Base-by-base conservation (phyloP, 2,888 invertebrate species). In the Phania funesta region DNA sequence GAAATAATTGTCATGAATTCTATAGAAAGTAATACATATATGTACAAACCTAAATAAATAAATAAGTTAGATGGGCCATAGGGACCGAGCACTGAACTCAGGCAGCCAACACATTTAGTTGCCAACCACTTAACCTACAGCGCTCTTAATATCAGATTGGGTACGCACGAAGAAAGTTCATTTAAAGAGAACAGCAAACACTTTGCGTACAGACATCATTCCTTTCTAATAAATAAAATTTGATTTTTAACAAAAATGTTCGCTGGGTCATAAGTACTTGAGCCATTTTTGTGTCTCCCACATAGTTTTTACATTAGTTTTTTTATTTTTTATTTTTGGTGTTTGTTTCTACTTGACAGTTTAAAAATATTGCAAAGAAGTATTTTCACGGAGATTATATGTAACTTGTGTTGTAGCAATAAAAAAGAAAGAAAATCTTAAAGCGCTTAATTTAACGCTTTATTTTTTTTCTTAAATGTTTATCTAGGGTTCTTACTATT, bases 381-480 rank as follows among this genome's bases (percentile, higher is more conserved):
- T 20, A 35, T 35, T 44, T 79, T 54, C 18, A 44, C 16, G 29
- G 60, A 62, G 75, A 70, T 75, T 75, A 70, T 58, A 58, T 70
- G n/a, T n/a, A n/a, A n/a, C n/a, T n/a, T n/a, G n/a, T n/a, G 64
- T 68, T 41, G 3, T 6, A 9, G 8, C 13, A 35, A 2, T 3
- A 35, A 38, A 6, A 75, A 22, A 54, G 9, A 38, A 6, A 75
- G 18, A 54, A 26, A 29, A 24, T 8, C 11, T 29, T 68, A 70
- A 80, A 75, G 75, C 75, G 70, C 75, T 75, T 80, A 68, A 75
- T 70, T 75, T 80, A 75, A 56, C 80, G 60, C 80, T 75, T 64
- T 35, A 80, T 54, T 54, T 68, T 41, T 71, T 60, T n/a, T n/a
- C n/a, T n/a, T 46, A 54, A n/a, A 44, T 58, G 16, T 71, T 78